Percentiles rank a stretch among this genome's conserved stretches.
Evolutionary conservation across 2,888 invertebrate genomes (phyloP).

Genomic region (Neocrepidodera transversa): DNA sequence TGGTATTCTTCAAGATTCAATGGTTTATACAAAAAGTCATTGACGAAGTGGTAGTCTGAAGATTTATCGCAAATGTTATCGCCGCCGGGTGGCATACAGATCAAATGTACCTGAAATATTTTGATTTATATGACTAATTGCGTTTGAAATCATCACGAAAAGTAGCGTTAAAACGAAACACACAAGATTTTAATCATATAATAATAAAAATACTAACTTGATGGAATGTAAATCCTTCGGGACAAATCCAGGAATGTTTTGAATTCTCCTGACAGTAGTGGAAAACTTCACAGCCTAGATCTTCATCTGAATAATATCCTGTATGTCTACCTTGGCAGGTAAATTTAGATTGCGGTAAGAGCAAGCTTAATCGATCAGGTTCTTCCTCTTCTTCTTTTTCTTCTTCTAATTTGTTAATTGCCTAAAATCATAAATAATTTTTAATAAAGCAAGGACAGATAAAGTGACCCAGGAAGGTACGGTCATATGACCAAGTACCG

Average conservation of each 20-base stretch:
- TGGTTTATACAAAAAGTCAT: conserved; percentile 90
- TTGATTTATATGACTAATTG: too few species aligned
- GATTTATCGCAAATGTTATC: conserved; percentile 91
- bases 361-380: conserved; percentile 80
- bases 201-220: conserved; percentile 67
- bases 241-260: conserved; percentile 92
- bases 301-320: conserved; percentile 91
- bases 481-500: too few species aligned
- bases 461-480: too few species aligned
- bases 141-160: too few species aligned
- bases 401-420: conserved; percentile 49
- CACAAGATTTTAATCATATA: too few species aligned
- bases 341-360: conserved; percentile 86
- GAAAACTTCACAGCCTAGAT: conserved; percentile 88
- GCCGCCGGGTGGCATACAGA: conserved; percentile 90
- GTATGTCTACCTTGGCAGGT: conserved; percentile 80
- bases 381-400: conserved; percentile 80
- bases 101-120: conserved; percentile 85
- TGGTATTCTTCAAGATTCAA: conserved; percentile 84
- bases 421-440: conserved; percentile 24
- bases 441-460: too few species aligned
- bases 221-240: conserved; percentile 88
- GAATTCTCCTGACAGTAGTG: conserved; percentile 92
- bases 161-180: too few species aligned
- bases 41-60: conserved; percentile 89